Conservation (phyloP, 2,888 invertebrate genomes). For the Osedax fenrisi region DNA sequence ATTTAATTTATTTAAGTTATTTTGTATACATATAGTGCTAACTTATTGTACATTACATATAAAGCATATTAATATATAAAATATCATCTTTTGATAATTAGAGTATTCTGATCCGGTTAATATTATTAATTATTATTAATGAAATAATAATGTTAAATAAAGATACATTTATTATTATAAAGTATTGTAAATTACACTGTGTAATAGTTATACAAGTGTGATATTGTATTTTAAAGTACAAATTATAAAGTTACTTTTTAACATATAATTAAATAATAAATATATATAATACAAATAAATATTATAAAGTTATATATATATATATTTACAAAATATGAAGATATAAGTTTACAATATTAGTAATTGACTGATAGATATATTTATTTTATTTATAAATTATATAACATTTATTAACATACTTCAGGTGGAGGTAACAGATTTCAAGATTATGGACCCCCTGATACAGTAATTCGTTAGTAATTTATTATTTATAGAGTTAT, state of each 20-base stretch:
- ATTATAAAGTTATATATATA: background rate
- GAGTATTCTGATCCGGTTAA: too few species aligned
- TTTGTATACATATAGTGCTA: background rate
- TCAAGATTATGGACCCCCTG: slow-evolving; percentile 45
- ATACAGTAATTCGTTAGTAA: slow-evolving; percentile 43
- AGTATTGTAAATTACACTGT: too few species aligned
- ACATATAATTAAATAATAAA: too few species aligned
- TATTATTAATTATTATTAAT: too few species aligned
- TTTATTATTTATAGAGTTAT: background rate
- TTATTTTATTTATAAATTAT: background rate
- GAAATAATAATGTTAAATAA: too few species aligned
- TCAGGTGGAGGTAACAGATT: slow-evolving; percentile 33
- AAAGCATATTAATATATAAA: background rate
- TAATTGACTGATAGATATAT: too few species aligned
- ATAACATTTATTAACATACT: slow-evolving; percentile 10
- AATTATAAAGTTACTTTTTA: too few species aligned
- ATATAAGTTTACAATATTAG: background rate
- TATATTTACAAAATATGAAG: background rate
- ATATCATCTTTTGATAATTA: background rate
- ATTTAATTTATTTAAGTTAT: background rate
- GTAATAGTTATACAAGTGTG: too few species aligned
- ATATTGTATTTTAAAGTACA: too few species aligned
- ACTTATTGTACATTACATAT: background rate
- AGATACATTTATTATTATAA: too few species aligned
- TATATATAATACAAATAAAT: background rate